Evolutionary conservation across 2,797 vertebrate genomes (phyloP), one percentile per base, ranked within the genome.

Genomic region (Chloroceryle amazona): DNA sequence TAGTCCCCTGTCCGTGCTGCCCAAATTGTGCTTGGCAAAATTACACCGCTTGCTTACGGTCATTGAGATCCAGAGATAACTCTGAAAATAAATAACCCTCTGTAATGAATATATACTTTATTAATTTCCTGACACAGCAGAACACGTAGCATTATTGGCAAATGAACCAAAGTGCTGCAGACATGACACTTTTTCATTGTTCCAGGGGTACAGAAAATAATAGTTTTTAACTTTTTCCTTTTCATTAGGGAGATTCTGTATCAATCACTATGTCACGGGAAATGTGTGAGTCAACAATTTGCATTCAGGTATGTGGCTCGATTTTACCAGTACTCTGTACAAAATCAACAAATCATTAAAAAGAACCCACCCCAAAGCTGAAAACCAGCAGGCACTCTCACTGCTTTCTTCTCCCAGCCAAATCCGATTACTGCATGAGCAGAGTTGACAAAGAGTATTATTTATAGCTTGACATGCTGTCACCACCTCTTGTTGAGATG

Each of bases 241-340:
- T 87, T 86, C n/a, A 33, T 52, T 81, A 98, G 98, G 96, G 89
- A 25, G 81, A 81, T 26, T 81, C 93, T 90, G 46, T 94, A 23
- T 96, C 95, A 74, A 95, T 98, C 37, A 25, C 96, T 74, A 31
- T 97, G 54, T 67, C 93, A 85, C 75, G 3, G 14, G 92, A 98
- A 86, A 90, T 97, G 92, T 98, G 98, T 67, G 84, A 58, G 9
- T 94, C 97, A 25, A 70, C 94, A 65, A 51, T 97, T 87, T 98
- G 98, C 89, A 93, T 98, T 94, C 97, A 97, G 98, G 98, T 98
- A 97, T 6, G 89, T 57, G 28, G 61, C 41, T 42, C 79, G 11
- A 51, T 93, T 91, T 79, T 81, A 19, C 51, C 39, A 37, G 21
- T 87, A 52, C 11, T 47, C 7, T 55, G 22, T 72, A 35, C 15